Percentiles rank a stretch among this genome's conserved stretches.
These are phyloP conservation scores for Poecilia picta DNA, from an alignment of 2,797 vertebrate species.

Conservation along the genomic window DNA sequence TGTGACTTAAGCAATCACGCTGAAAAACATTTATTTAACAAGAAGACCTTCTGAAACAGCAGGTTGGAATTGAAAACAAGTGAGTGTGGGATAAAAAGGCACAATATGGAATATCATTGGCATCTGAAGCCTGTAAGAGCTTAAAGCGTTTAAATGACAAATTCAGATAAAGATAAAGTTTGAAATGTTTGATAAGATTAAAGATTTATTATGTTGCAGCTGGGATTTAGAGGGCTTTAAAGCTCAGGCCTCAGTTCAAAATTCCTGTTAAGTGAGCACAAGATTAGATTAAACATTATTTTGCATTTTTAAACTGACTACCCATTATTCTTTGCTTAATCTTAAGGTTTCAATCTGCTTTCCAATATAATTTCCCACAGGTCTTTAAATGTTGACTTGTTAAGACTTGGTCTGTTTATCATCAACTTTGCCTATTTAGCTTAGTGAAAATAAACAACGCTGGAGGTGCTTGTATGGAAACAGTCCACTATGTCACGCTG, in stretches of 20 bases:
- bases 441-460: not conserved
- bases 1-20: slow-evolving; percentile 60
- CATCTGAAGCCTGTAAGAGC: slow-evolving; percentile 1
- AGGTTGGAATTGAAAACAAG: slow-evolving; percentile 29
- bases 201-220: not conserved
- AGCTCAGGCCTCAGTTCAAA: not conserved
- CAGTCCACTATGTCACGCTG: not conserved
- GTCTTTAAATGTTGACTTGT: not conserved
- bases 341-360: not conserved
- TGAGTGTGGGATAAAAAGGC: slow-evolving; percentile 11
- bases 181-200: not conserved
- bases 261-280: slow-evolving; percentile 1
- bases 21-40: slow-evolving; percentile 64
- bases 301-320: not conserved
- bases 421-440: not conserved
- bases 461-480: not conserved
- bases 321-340: not conserved
- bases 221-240: not conserved
- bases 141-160: slow-evolving; percentile 7
- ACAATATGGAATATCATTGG: not conserved
- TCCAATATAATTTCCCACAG: not conserved
- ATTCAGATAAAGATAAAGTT: not conserved
- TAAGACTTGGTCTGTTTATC: not conserved
- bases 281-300: not conserved
- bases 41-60: slow-evolving; percentile 39